A percentile compares a stretch with the other conserved stretches of the same genome.
phyloP scores from a whole-genome alignment of 2,797 vertebrate genomes.

The Diplodus puntazzo region DNA sequence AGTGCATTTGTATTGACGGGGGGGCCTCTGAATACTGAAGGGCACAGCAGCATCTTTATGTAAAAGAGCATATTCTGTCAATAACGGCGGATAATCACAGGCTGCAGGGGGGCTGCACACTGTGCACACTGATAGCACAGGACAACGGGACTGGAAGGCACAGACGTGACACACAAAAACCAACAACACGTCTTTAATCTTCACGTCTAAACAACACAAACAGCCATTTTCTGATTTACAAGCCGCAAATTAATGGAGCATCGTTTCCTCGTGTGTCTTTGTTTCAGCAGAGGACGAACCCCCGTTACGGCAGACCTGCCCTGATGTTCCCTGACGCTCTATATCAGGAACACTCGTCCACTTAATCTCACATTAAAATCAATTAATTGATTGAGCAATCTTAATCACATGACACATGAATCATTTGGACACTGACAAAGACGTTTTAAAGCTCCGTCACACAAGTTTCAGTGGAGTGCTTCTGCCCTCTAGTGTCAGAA shows the following conservation, averaged over 20 bases:
- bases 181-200: slow-evolving; percentile 11
- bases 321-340: slow-evolving; percentile 7
- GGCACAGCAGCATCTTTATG: slow-evolving; percentile 51
- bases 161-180: slow-evolving; percentile 8
- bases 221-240: slow-evolving; percentile 5
- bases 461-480: slow-evolving; percentile 36
- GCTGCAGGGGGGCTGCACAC: slow-evolving; percentile 35
- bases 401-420: slow-evolving; percentile 37
- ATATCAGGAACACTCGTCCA: slow-evolving; percentile 4
- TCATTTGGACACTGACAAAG: slow-evolving; percentile 11
- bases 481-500: slow-evolving; percentile 70
- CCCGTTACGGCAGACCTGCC: not conserved
- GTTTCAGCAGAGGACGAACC: not conserved
- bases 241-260: not conserved
- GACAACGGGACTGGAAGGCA: slow-evolving; percentile 2
- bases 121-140: slow-evolving; percentile 25
- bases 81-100: slow-evolving; percentile 56
- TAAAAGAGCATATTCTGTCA: slow-evolving; percentile 58
- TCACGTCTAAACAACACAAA: not conserved
- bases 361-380: slow-evolving; percentile 24
- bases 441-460: not conserved
- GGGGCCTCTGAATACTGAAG: slow-evolving; percentile 38
- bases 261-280: not conserved
- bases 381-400: slow-evolving; percentile 32
- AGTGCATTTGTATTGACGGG: slow-evolving; percentile 25